Evolutionary conservation across 2,888 invertebrate species (phyloP), one percentile per base, ranked within the genome.

Genomic region (Pristionchus mayeri): DNA sequence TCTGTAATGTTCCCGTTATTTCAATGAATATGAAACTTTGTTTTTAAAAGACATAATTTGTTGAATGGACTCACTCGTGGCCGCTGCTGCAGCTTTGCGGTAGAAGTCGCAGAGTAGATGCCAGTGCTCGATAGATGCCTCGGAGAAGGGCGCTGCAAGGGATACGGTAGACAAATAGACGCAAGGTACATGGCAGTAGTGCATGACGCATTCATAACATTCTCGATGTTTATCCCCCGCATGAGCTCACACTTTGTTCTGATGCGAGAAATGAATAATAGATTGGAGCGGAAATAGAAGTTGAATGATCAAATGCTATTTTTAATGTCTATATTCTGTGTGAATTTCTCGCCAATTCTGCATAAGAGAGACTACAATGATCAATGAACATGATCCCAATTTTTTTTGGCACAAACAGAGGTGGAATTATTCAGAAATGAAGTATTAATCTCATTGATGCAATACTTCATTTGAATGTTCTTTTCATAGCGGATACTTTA

Each of bases 41-140:
- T n/a, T 63, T 63, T 6, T 18, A n/a, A 63, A 63, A 63, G 11
- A n/a, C 30, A 18, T 18, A 4, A 18, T 4, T n/a, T 34, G 27
- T 3, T 18, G 30, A 27, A 27, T 40, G 48, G n/a, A 63, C 81
- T 63, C 75, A 84, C 84, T 71, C 18, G 54, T 84, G 0, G 71
- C 48, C 9, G 84, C 71, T 13, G 54, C 40, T 16, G 84, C 71
- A 2, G 84, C 84, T 37, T 54, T 84, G 24, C 75, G 71, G 54
- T 40, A 84, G 84, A 84, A 84, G 71, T 84, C 84, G 40, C 71
- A 75, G 11, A 84, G 40, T 11, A 84, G 75, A 7, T 57, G 71
- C 71, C 75, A 84, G 75, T 84, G 84, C 18, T 84, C 84, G 75
- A 84, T 84, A 16, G 71, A 84, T 16, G 84, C 84, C 21, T 67